Conservation (phyloP, 1,140 invertebrate genomes). For the Luehdorfia chinensis region DNA sequence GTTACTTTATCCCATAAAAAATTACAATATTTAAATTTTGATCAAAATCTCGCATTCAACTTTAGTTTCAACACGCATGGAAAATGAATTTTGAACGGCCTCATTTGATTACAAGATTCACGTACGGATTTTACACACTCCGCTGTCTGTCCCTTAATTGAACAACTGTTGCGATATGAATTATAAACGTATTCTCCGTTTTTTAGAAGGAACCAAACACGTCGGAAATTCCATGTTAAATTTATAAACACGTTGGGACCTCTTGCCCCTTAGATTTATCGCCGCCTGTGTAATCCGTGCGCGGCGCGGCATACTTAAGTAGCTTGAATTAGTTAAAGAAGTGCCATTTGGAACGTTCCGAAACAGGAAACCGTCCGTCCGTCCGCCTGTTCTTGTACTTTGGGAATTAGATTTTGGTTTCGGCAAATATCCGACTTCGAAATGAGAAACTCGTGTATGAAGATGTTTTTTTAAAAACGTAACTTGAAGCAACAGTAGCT, state of each 20-base stretch:
- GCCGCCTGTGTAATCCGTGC: slow-evolving; percentile 33
- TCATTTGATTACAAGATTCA: slow-evolving; percentile 6
- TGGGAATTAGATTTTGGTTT: slow-evolving; percentile 15
- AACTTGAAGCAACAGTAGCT: neutral
- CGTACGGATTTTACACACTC: neutral
- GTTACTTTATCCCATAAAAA: too few relatives aligned
- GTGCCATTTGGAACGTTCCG: slow-evolving; percentile 22
- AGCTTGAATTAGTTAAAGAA: slow-evolving; percentile 41
- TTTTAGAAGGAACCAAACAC: slow-evolving; percentile 19
- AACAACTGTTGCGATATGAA: slow-evolving; percentile 10
- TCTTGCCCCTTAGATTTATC: slow-evolving; percentile 39
- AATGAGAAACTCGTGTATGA: slow-evolving; percentile 5
- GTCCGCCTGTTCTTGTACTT: too few relatives aligned
- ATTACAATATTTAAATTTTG: too few relatives aligned
- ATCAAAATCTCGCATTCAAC: too few relatives aligned
- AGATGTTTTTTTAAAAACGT: neutral
- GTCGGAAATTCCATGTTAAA: slow-evolving; percentile 37
- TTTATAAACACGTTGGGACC: slow-evolving; percentile 46
- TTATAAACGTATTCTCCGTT: slow-evolving; percentile 8
- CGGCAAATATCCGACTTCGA: slow-evolving; percentile 14
- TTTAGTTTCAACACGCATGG: too few relatives aligned
- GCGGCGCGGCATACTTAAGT: slow-evolving; percentile 40
- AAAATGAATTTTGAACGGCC: too few relatives aligned
- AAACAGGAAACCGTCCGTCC: slow-evolving; percentile 17
- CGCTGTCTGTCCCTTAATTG: slow-evolving; percentile 13